Evolutionary conservation across 2,797 vertebrate species (phyloP).

Genomic region (Setipinna tenuifilis): DNA sequence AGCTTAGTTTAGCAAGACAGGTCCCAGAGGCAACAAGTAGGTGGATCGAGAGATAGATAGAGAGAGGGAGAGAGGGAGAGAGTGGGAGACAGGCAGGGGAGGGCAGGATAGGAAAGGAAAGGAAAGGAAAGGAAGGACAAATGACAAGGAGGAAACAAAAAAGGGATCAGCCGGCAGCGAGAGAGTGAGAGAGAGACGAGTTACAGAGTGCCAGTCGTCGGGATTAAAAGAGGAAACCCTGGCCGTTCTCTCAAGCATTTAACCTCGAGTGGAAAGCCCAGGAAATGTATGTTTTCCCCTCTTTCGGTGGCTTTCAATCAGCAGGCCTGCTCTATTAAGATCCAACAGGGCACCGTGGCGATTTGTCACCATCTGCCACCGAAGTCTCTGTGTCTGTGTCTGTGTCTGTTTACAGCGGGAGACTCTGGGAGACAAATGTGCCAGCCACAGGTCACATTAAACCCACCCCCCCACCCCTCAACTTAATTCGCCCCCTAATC

Average conservation of each 20-base stretch:
- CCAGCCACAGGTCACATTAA: constrained; percentile 78
- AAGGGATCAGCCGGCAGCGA: constrained; percentile 21
- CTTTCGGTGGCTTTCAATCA: constrained; percentile 68
- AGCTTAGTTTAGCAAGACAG: constrained; percentile 33
- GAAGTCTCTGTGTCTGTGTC: constrained; percentile 78
- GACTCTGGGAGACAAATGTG: constrained; percentile 70
- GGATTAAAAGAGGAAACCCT: constrained; percentile 36
- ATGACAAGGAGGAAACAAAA: constrained; percentile 2
- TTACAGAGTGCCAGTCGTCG: background rate
- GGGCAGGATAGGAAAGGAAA: background rate
- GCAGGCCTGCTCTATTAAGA: constrained; percentile 76
- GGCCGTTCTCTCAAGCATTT: constrained; percentile 72
- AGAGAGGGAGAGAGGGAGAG: background rate
- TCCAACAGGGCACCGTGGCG: constrained; percentile 78
- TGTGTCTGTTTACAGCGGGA: constrained; percentile 58
- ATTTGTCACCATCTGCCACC: constrained; percentile 83
- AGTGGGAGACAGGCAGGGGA: background rate
- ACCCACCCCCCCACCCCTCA: constrained; percentile 71
- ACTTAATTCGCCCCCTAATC: constrained; percentile 30
- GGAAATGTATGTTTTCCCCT: constrained; percentile 75
- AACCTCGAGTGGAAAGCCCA: constrained; percentile 76
- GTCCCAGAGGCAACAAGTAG: constrained; percentile 7
- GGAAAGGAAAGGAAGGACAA: constrained; percentile 15
- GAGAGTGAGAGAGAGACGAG: constrained; percentile 1
- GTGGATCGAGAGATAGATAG: constrained; percentile 12